Conservation (phyloP, 2,888 invertebrate species). For the Eudemis profundana region DNA sequence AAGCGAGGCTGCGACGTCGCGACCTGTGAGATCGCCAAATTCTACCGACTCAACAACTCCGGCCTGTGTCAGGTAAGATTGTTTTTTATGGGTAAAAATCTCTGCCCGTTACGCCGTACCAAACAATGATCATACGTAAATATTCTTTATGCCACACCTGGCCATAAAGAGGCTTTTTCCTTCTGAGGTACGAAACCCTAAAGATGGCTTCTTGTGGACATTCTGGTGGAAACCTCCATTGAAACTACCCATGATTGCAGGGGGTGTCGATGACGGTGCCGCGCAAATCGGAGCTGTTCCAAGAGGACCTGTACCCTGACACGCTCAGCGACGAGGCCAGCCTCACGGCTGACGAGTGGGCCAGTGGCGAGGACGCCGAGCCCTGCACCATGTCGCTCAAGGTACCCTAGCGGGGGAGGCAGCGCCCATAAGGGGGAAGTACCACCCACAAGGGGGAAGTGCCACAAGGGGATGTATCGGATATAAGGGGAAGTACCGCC, state of each 20-base stretch:
- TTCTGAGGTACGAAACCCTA: no score
- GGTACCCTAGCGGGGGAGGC: constrained; percentile 75
- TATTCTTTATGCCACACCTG: no score
- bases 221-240: no score
- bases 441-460: no score
- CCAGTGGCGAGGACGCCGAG: constrained; percentile 94
- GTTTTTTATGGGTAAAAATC: no score
- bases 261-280: constrained; percentile 99
- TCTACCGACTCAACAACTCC: constrained; percentile 97
- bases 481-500: no score
- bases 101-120: no score
- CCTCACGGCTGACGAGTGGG: constrained; percentile 96
- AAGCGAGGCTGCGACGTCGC: constrained; percentile 98
- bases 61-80: constrained; percentile 92
- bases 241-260: constrained; percentile 61
- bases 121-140: no score
- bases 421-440: not conserved
- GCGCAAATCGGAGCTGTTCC: constrained; percentile 98
- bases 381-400: constrained; percentile 96
- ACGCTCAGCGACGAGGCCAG: constrained; percentile 96
- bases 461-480: no score
- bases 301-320: constrained; percentile 98
- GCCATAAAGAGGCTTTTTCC: no score
- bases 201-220: no score
- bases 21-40: constrained; percentile 97